Base-by-base conservation (phyloP, 2,888 invertebrate genomes). In the Acronicta psi region DNA sequence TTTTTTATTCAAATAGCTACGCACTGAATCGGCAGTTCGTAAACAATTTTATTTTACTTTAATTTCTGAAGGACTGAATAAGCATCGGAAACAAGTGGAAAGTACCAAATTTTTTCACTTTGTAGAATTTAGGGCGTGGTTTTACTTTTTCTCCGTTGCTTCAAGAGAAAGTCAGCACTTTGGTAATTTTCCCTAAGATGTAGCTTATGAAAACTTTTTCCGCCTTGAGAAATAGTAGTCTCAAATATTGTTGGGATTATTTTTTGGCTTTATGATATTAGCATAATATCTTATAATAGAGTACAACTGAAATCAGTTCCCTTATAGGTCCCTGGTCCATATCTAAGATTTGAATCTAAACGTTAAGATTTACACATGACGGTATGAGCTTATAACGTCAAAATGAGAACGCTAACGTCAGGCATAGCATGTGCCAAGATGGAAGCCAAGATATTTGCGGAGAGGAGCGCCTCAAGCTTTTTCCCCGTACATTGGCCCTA, bases 401-500 rank as follows among this genome's bases (percentile, higher is more conserved):
- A 76, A 63, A 68, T 67, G 67, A 73, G 71, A 73, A 81, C 65
- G 71, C 55, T 45, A 78, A 79, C 67, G 72, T 79, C 73, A 77
- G 75, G 70, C 73, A 77, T 67, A 70, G 74, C 66, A 72, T 73
- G 69, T 85, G 83, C 82, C 83, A 86, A 85, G 83, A 85, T 83
- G 81, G 75, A 80, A 77, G 83, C 82, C 82, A 79, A 80, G 82
- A 83, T 83, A 79, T 82, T 80, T 80, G 80, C 83, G 72, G 75
- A 78, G 70, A 77, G 72, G 75, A 81, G 77, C 79, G 81, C 79
- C 73, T 79, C 77, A 75, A 80, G 82, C 77, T 63, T 84, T 86
- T 86, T 82, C 80, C 80, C 79, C 83, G 89, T 90, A 88, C 91
- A 83, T 89, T 89, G 87, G 88, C 88, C 83, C 85, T 86, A 84